Percentiles rank a stretch among this genome's conserved stretches.
phyloP scores from a whole-genome alignment of 1,140 invertebrate genomes.

The Pogonomyrmex californicus region DNA sequence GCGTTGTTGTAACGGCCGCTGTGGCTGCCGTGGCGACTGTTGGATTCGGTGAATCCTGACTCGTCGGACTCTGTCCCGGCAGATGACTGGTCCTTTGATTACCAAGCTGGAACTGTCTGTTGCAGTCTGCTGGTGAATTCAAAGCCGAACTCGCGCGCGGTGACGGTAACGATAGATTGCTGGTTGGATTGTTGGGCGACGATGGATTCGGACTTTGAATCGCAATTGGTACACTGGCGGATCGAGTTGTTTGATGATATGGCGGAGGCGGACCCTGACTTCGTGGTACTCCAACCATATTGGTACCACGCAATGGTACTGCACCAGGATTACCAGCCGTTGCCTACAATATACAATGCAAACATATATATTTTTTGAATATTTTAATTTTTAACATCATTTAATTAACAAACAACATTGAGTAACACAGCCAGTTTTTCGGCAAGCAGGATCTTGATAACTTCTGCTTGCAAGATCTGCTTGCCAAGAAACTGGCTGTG shows the following conservation, averaged over 20 bases:
- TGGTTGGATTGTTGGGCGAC: slow-evolving; percentile 91
- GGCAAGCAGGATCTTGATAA: no score
- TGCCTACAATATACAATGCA: slow-evolving; percentile 55
- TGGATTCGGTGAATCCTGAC: slow-evolving; percentile 88
- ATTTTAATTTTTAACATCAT: background rate
- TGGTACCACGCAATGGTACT: slow-evolving; percentile 85
- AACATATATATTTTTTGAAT: background rate
- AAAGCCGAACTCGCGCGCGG: slow-evolving; percentile 90
- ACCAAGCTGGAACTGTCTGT: slow-evolving; percentile 86
- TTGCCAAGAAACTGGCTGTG: no score
- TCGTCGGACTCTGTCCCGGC: slow-evolving; percentile 90
- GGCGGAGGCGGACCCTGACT: slow-evolving; percentile 95
- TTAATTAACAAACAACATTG: no score
- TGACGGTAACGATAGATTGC: slow-evolving; percentile 91
- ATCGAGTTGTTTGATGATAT: slow-evolving; percentile 93
- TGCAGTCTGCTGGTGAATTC: slow-evolving; percentile 90
- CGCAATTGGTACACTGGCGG: slow-evolving; percentile 94
- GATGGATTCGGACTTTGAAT: slow-evolving; percentile 91
- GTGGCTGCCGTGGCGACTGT: slow-evolving; percentile 76
- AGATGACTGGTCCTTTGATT: slow-evolving; percentile 86
- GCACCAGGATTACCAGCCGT: slow-evolving; percentile 83
- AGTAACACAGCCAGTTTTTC: no score
- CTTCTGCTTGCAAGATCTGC: no score
- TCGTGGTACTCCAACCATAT: slow-evolving; percentile 87
- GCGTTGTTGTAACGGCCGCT: slow-evolving; percentile 84